Evolutionary conservation across 2,797 vertebrate species (phyloP), one percentile per base, ranked within the genome.

Genomic region (Tinamus major): DNA sequence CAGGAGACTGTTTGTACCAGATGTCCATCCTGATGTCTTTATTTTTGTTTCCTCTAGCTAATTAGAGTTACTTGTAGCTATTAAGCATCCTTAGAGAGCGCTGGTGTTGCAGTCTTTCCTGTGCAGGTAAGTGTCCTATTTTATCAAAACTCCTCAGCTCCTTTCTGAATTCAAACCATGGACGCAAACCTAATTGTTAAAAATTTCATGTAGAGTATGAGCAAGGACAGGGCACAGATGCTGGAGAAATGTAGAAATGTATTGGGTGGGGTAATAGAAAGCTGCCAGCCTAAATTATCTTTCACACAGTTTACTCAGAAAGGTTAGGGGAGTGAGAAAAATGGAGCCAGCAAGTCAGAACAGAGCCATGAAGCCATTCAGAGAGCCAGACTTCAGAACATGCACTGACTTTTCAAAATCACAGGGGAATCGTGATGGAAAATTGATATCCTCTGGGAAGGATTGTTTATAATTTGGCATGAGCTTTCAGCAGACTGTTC

Each of bases 391-490:
- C 85, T 71, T 42, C 72, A 87, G 14, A 87, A 8, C 48, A 77
- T 0, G 0, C 51, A 65, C 35, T 77, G 56, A 86, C 56, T 94
- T 93, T 42, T 81, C 48, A 81, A 91, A 94, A 91, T 87, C 79
- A 46, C 56, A 49, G 72, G 67, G 42, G 72, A 93, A 74, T 86
- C 81, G 27, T 67, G 39, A 81, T 53, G 56, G 61, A 93, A 87
- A 90, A 86, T 6, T 87, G 21, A 71, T 91, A 86, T 91, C 74
- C 56, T 42, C 51, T 81, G 74, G 77, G 77, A 93, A 74, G 23
- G 20, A 64, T 26, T 95, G 72, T 91, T 94, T 94, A 87, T 75
- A 90, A 85, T 48, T 91, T 89, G 49, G 72, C 84, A 69, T 56
- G 76, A 76, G 72, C 64, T 90, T 94, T 92, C 59, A 83, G 42